These are phyloP conservation scores for Gadopsis bispinosus DNA, from an alignment of 2,797 vertebrate species.

Conservation along the genomic window DNA sequence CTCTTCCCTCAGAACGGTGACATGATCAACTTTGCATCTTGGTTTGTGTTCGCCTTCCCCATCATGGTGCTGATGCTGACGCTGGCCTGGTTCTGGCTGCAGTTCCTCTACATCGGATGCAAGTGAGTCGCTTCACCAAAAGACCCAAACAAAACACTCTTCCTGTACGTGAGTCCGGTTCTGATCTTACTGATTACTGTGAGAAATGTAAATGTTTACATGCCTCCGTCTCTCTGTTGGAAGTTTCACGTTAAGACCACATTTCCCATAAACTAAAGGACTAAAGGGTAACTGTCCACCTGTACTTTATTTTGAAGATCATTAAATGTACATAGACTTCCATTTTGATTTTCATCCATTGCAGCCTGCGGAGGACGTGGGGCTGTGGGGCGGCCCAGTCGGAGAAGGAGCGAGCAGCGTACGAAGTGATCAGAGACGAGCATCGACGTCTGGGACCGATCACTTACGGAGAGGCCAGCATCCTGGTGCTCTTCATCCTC, in stretches of 20 bases:
- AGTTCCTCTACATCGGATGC: constrained; percentile 86
- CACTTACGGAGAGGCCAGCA: constrained; percentile 88
- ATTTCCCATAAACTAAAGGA: neutral
- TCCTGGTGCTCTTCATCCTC: constrained; percentile 87
- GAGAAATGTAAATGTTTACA: neutral
- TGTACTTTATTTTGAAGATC: neutral
- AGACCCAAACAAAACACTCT: neutral
- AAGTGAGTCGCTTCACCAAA: constrained; percentile 84
- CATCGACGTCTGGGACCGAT: constrained; percentile 87
- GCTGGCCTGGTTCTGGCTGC: constrained; percentile 94
- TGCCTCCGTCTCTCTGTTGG: neutral
- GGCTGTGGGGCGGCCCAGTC: constrained; percentile 79
- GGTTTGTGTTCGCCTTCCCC: constrained; percentile 95
- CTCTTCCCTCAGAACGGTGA: constrained; percentile 91
- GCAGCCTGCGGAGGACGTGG: constrained; percentile 87
- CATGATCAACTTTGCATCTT: constrained; percentile 93
- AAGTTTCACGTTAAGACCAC: neutral
- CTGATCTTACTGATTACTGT: neutral
- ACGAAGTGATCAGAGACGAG: constrained; percentile 84
- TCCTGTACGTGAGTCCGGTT: neutral
- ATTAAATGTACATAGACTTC: neutral
- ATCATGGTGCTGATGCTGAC: constrained; percentile 92
- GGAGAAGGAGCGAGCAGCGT: constrained; percentile 83
- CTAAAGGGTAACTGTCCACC: neutral
- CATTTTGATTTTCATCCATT: neutral